Base-by-base conservation (phyloP, 2,797 vertebrate species). In the Tangara arthus region DNA sequence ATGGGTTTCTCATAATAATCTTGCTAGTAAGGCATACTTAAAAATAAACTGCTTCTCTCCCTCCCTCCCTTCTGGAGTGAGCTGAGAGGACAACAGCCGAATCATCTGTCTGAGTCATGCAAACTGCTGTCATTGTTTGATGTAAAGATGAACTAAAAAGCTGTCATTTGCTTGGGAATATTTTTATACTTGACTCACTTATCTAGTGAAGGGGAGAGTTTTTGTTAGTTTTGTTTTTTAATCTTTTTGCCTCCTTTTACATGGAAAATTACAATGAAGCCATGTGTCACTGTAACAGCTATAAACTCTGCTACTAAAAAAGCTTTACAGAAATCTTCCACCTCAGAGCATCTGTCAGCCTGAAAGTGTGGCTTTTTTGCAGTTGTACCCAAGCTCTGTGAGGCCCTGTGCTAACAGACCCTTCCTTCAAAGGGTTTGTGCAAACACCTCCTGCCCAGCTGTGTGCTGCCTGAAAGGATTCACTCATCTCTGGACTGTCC, bases 131-230 rank as follows among this genome's bases (percentile, higher is more conserved):
- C 94, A 87, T 81, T 89, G 79, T 91, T 95, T 89, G 79, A 83
- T 82, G 79, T 85, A 72, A 85, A 94, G 95, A 95, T 85, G 94
- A 88, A 86, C 89, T 92, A 60, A 95, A 93, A 94, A 93, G 75
- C 78, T 95, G 83, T 84, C 73, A 90, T 94, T 96, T 84, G 57
- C 79, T 89, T 64, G 35, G 37, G 70, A 79, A 37, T 93, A 93
- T 94, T 94, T 96, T 96, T 97, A 86, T 87, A 82, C 80, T 94
- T 95, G 91, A 81, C 77, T 96, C 88, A 92, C 73, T 92, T 70
- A 85, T 44, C 91, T 94, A 65, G 89, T 80, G 77, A 73, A 73
- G 65, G 23, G n/a, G 35, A 78, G 76, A 84, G 27, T 39, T 47
- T 41, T 39, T 46, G 44, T 26, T 39, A 5, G 23, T 6, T 28